Base-by-base conservation (phyloP, 2,888 invertebrate genomes). In the Chrysolina oricalcia region DNA sequence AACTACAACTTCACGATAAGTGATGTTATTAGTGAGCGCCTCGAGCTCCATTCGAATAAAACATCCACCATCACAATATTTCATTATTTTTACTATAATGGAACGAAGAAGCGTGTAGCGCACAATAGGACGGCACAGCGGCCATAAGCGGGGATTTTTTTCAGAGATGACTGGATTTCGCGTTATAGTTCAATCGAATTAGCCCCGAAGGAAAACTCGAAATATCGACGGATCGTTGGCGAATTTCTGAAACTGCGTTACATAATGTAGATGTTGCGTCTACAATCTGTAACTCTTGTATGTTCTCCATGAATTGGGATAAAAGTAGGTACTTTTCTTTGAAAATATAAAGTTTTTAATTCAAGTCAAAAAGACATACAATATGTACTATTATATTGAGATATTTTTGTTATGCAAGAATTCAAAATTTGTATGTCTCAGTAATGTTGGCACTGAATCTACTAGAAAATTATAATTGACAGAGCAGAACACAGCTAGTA, bases 61-160 rank as follows among this genome's bases (percentile, higher is more conserved):
- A 81, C 79, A 80, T 79, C 74, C 48, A 77, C 80, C 79, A 80
- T 82, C 81, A 81, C 81, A 81, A 81, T 82, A 82, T 81, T 82
- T 82, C 79, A 82, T 81, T 74, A 81, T 78, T 82, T 80, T 81
- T 77, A 79, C 76, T 68, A 70, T 75, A 75, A 77, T 78, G 66
- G 70, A 74, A 72, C 66, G 75, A 77, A 75, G 74, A 74, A 75
- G 71, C 71, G 68, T 72, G 64, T 62, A 62, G 67, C 65, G 75
- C 75, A 76, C 75, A 70, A 73, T 76, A 53, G 70, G 67, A 76
- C 65, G 67, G 65, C 59, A 59, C 64, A 59, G 72, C 69, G 70
- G 59, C 72, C 70, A 62, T 59, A 59, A 70, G 66, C 46, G 66
- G 64, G 59, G 70, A 68, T 53, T 65, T 75, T 75, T 72, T 71